These are phyloP conservation scores for Heliconius ethilla DNA, from an alignment of 2,888 invertebrate genomes.

Conservation along the genomic window DNA sequence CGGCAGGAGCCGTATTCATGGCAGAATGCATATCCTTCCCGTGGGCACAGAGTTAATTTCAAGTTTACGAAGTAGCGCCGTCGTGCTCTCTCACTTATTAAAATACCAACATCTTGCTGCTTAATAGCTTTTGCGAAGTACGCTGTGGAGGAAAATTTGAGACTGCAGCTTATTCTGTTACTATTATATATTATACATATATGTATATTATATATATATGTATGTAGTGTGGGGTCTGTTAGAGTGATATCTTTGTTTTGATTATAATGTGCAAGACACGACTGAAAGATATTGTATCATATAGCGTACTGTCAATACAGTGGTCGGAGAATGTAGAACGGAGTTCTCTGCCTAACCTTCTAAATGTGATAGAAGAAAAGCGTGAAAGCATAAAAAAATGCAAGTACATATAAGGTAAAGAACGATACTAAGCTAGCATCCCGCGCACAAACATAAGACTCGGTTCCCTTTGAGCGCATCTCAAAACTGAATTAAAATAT, in stretches of 20 bases:
- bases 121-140: slow-evolving; percentile 73
- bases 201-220: neutral
- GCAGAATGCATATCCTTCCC: slow-evolving; percentile 59
- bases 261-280: neutral
- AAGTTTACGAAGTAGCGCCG: slow-evolving; percentile 68
- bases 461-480: slow-evolving; percentile 12
- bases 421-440: neutral
- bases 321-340: too few relatives aligned
- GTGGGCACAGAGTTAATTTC: slow-evolving; percentile 75
- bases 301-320: too few relatives aligned
- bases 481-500: slow-evolving; percentile 13
- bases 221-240: neutral
- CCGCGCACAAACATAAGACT: neutral
- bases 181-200: too few relatives aligned
- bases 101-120: slow-evolving; percentile 71
- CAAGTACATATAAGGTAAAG: slow-evolving; percentile 1
- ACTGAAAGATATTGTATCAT: neutral
- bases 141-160: slow-evolving; percentile 58
- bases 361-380: neutral
- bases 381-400: neutral
- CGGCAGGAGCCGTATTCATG: slow-evolving; percentile 55
- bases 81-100: slow-evolving; percentile 70
- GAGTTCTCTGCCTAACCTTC: too few relatives aligned
- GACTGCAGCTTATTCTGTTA: slow-evolving; percentile 39
- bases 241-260: neutral